Evolutionary conservation across 1,140 invertebrate species (phyloP).

Genomic region (Bombus haemorrhoidalis): DNA sequence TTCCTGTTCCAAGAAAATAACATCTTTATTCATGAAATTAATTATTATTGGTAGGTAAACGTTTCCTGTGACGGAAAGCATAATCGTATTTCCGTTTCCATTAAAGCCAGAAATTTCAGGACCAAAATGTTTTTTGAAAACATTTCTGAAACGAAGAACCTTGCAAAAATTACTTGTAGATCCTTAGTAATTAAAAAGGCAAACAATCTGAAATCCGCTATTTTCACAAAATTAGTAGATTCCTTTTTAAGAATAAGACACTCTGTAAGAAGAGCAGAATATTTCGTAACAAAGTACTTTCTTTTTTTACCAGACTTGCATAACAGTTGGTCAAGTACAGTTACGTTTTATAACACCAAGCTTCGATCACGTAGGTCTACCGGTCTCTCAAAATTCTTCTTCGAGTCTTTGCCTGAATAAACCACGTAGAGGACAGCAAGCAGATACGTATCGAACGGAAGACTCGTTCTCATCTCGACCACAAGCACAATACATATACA

Average conservation of each 20-base stretch:
- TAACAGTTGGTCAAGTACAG: no score
- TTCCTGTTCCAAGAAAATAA: neutral
- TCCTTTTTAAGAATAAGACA: no score
- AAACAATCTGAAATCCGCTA: no score
- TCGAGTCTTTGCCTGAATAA: neutral
- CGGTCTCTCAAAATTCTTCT: neutral
- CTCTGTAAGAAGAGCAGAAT: no score
- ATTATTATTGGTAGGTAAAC: neutral
- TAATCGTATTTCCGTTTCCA: neutral
- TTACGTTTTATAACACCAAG: no score
- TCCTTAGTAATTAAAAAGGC: neutral
- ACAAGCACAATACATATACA: neutral
- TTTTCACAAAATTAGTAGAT: no score
- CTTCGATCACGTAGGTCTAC: no score
- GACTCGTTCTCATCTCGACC: neutral
- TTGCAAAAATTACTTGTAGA: neutral
- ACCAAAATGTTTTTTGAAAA: no score
- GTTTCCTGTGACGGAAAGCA: neutral
- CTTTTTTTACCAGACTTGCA: no score
- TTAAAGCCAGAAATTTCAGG: neutral
- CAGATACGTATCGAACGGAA: constrained; percentile 9
- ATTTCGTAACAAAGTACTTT: no score
- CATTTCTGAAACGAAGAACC: neutral
- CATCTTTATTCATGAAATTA: neutral
- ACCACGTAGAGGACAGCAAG: neutral